These are phyloP conservation scores for Loris lydekkerianus DNA, from an alignment of 2,797 vertebrate species.

Conservation along the genomic window DNA sequence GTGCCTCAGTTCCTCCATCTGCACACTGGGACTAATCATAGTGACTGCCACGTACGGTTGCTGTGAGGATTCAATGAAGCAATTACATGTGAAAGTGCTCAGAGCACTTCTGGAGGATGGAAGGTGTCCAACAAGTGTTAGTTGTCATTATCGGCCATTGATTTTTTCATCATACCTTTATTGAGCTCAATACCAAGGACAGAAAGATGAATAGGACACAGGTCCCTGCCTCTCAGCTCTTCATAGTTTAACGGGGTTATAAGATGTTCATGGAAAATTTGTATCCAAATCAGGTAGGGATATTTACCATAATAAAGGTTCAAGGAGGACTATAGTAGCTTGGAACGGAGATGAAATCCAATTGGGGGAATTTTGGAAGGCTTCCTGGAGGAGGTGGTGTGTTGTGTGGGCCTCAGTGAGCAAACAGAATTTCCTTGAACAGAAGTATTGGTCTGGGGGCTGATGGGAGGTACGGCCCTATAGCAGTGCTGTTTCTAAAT, in stretches of 20 bases:
- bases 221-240: background rate
- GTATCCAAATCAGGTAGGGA: background rate
- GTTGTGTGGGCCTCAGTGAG: background rate
- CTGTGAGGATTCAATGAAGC: background rate
- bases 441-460: background rate
- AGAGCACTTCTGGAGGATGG: background rate
- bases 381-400: background rate
- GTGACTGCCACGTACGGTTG: accelerated
- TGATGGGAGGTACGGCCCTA: background rate
- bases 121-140: background rate
- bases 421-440: background rate
- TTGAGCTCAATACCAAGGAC: background rate
- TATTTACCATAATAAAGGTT: background rate
- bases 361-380: background rate
- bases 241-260: background rate
- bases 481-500: background rate
- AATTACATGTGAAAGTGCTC: background rate
- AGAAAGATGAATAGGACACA: background rate
- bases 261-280: background rate
- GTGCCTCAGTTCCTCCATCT: background rate
- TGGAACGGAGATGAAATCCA: background rate
- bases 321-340: background rate
- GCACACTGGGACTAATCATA: no score
- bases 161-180: background rate
- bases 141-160: background rate